Evolutionary conservation across 2,888 invertebrate genomes (phyloP).

Genomic region (Augiades crinisus): DNA sequence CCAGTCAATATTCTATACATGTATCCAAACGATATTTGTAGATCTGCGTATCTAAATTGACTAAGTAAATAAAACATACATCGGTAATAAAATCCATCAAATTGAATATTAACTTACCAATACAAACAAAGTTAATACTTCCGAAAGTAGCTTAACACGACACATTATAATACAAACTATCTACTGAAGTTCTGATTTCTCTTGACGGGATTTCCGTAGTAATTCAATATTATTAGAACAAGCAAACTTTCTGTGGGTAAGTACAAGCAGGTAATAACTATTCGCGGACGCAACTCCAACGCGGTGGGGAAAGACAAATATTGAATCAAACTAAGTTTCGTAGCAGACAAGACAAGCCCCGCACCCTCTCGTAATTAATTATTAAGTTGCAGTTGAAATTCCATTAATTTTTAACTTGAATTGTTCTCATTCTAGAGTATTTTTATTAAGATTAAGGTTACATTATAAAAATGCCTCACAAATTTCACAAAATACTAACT

Average conservation of each 20-base stretch:
- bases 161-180: background rate
- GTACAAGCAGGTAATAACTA: slow-evolving; percentile 42
- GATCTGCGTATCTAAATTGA: too few species aligned
- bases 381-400: slow-evolving; percentile 54
- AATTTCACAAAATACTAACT: too few species aligned
- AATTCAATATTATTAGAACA: slow-evolving; percentile 60
- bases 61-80: too few species aligned
- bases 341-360: slow-evolving; percentile 50
- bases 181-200: background rate
- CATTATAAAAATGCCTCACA: too few species aligned
- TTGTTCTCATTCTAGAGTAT: too few species aligned
- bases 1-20: too few species aligned
- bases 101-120: too few species aligned
- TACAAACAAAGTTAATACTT: background rate
- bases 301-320: slow-evolving; percentile 65
- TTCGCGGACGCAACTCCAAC: slow-evolving; percentile 54
- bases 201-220: slow-evolving; percentile 8
- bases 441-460: too few species aligned
- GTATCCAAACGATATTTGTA: too few species aligned
- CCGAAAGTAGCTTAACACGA: background rate
- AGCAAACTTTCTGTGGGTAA: slow-evolving; percentile 54
- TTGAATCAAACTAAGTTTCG: slow-evolving; percentile 63
- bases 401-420: slow-evolving; percentile 31
- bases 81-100: too few species aligned
- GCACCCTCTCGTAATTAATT: slow-evolving; percentile 61